Conservation (phyloP, 2,888 invertebrate species). For the Agrenia bidenticulata region DNA sequence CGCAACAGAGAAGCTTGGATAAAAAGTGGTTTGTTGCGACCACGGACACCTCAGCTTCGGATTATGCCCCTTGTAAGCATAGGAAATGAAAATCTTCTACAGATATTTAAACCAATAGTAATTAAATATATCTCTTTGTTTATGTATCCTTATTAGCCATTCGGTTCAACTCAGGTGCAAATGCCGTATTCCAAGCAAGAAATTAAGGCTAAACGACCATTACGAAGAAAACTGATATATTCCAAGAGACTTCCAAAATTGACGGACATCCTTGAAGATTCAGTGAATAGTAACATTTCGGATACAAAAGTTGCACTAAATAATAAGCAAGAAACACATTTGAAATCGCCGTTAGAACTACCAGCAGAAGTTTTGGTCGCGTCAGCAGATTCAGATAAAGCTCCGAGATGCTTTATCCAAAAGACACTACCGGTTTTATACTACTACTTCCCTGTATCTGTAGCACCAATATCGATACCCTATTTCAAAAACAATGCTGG, state of each 20-base stretch:
- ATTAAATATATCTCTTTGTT: no score
- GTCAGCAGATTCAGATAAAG: no score
- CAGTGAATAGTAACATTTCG: not conserved
- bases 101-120: no score
- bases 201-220: no score
- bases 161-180: no score
- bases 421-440: not conserved
- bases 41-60: not conserved
- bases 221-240: no score
- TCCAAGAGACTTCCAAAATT: not conserved
- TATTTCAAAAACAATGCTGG: not conserved
- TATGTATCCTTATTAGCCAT: no score
- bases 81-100: no score
- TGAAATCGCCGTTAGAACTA: not conserved
- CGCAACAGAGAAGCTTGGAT: slow-evolving; percentile 29
- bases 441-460: not conserved
- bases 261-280: not conserved
- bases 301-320: not conserved
- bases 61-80: no score
- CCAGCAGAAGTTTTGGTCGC: not conserved
- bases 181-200: no score
- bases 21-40: slow-evolving; percentile 21
- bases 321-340: not conserved
- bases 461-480: not conserved
- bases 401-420: not conserved